phyloP scores from a whole-genome alignment of 92 coral and sea anemone species.

The Palythoa grandiflora region DNA sequence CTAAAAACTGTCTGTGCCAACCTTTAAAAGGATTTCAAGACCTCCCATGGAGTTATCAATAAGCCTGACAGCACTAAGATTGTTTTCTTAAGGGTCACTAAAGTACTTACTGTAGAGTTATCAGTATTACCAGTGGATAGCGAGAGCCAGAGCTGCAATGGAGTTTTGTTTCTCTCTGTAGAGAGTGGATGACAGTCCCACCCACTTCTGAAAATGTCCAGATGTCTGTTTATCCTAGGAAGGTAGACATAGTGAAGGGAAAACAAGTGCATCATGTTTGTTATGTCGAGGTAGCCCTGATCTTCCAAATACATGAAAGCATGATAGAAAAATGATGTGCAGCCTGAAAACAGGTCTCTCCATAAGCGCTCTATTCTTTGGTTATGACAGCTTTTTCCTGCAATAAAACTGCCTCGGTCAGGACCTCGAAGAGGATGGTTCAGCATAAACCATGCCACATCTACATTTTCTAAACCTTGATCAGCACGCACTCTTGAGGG shows the following conservation, averaged over 20 bases:
- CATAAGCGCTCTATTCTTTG: constrained; percentile 70
- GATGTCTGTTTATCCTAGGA: constrained; percentile 68
- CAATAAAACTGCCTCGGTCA: constrained; percentile 71
- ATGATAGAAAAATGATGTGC: constrained; percentile 64
- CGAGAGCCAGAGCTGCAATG: constrained; percentile 74
- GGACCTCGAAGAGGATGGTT: constrained; percentile 76
- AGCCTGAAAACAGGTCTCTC: constrained; percentile 72
- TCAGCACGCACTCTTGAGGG: constrained; percentile 75
- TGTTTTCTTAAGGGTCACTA: constrained; percentile 43
- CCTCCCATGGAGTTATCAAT: neutral
- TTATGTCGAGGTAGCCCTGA: constrained; percentile 73
- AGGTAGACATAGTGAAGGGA: constrained; percentile 67
- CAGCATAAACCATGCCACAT: constrained; percentile 73
- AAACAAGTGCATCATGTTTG: constrained; percentile 68
- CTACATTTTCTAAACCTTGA: constrained; percentile 78
- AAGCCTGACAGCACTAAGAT: neutral
- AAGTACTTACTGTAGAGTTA: constrained; percentile 4
- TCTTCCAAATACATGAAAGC: constrained; percentile 64
- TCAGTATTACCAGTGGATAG: constrained; percentile 51
- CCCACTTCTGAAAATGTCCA: constrained; percentile 64
- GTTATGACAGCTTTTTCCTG: constrained; percentile 69
- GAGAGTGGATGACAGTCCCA: constrained; percentile 70
- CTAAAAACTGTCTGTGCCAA: neutral
- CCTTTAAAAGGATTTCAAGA: neutral
- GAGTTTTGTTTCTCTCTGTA: constrained; percentile 68